Base-by-base conservation (phyloP, 2,888 invertebrate species). In the Spicauda simplicius region DNA sequence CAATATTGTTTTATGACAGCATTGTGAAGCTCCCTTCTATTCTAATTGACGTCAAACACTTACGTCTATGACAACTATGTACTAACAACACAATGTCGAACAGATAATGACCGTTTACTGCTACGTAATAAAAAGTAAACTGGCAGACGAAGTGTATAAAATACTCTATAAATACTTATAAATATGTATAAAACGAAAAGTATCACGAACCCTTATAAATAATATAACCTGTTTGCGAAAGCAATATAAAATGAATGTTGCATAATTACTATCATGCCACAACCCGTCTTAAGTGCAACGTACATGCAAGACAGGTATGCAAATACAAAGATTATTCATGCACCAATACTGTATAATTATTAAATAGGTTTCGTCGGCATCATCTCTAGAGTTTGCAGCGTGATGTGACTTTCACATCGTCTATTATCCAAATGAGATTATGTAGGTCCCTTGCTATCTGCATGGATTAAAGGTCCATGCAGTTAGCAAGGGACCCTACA, bases 271-370 rank as follows among this genome's bases (percentile, higher is more conserved):
- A 41, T 41, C 57, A 41, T 57, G 55, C 55, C 55, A 16, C n/a
- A 30, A 12, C 12, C 12, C 33, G 25, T 25, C 25, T n/a, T 19
- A 37, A 58, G 8, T 45, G 20, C 8, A 25, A 6, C 48, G n/a
- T 59, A 58, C 59, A 57, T 57, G 57, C 57, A 33, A 30, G 25
- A 19, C 41, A 37, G 16, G 57, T 41, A 57, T 57, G 41, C 59
- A 48, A 48, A 59, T 16, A 16, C 10, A 30, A 16, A 48, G 20
- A 59, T 59, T 48, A 59, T 30, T 50, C 59, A 59, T 48, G 59
- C 48, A 12, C 48, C 16, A 59, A 59, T 30, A 59, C 59, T 59
- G 59, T 59, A 50, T 59, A 25, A 50, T 59, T 59, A 58, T 59
- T 59, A 50, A 59, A 19, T 59, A 50, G 48, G 50, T 30, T 59